Base-by-base conservation (phyloP, 2,113 vertebrate genomes). In the Paramisgurnus dabryanus region DNA sequence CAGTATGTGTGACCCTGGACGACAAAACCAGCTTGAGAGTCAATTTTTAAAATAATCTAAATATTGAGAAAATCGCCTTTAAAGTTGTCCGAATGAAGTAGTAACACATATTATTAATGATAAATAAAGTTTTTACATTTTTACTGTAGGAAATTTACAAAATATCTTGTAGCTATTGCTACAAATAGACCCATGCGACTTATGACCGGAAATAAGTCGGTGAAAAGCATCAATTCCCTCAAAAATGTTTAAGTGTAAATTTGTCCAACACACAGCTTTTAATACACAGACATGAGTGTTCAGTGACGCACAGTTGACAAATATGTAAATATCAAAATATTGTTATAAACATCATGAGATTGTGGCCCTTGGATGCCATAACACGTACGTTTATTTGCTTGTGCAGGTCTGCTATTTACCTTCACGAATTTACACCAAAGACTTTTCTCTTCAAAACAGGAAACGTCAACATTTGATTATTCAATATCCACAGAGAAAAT, bases 391-490 rank as follows among this genome's bases (percentile, higher is more conserved):
- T 72, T 57, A 70, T 81, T 85, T 71, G 67, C 76, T 81, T 79
- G 73, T 22, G 15, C 71, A 79, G 57, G 65, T 67, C 60, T n/a
- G 75, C 87, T 88, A 88, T 90, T 90, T 90, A 87, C 88, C 76
- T 77, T 81, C 81, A 64, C 18, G 67, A 89, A 90, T 91, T 88
- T 89, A 84, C 87, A 79, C 81, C 77, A 17, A 67, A 86, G 87
- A 88, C 90, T 86, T 71, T 87, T 82, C 85, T 88, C 82, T 18
- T 17, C 53, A 85, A 85, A 13, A 68, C 76, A 86, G 88, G 87
- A 90, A 88, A 89, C 76, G 84, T 88, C 91, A 91, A 91, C 87
- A 85, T 89, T 88, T 89, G 83, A 87, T 67, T 72, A 79, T 68
- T 79, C 41, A 74, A 67, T 67, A 63, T 64, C 4, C 68, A 41